These are phyloP conservation scores for Oxycera nigricornis DNA, from an alignment of 2,888 invertebrate genomes.

Conservation along the genomic window DNA sequence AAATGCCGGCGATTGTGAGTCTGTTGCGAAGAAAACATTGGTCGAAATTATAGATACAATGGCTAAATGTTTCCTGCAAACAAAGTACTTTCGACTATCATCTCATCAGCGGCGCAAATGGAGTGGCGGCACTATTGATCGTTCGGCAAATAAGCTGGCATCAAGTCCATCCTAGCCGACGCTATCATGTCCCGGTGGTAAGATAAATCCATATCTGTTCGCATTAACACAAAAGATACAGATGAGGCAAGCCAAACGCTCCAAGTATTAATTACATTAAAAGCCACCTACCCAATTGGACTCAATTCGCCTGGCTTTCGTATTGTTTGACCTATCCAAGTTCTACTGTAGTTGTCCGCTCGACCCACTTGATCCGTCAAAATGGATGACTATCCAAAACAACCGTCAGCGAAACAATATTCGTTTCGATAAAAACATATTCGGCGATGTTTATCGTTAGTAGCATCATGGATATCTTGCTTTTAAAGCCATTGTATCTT, in stretches of 20 bases:
- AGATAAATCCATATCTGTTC: not conserved
- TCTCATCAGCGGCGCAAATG: not conserved
- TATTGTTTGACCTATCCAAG: no score
- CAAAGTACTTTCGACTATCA: slow-evolving; percentile 12
- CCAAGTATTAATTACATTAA: slow-evolving; percentile 30
- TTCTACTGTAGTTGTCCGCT: no score
- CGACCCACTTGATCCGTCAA: no score
- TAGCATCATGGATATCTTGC: no score
- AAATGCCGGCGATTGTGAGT: not conserved
- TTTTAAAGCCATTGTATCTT: no score
- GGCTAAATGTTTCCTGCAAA: slow-evolving; percentile 20
- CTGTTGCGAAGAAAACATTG: not conserved
- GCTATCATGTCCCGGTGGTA: not conserved
- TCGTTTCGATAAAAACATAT: no score
- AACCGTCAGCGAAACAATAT: no score
- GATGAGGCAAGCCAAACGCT: not conserved
- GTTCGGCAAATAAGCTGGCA: not conserved
- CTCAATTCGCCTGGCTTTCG: no score
- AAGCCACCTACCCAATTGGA: slow-evolving; percentile 18
- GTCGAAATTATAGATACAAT: not conserved
- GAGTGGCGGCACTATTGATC: slow-evolving; percentile 5
- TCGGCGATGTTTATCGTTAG: no score
- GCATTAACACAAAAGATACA: slow-evolving; percentile 18
- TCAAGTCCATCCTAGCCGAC: not conserved
- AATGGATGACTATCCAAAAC: no score